Evolutionary conservation across 2,888 invertebrate genomes (phyloP), one percentile per base, ranked within the genome.

Genomic region (Drosophila borealis): DNA sequence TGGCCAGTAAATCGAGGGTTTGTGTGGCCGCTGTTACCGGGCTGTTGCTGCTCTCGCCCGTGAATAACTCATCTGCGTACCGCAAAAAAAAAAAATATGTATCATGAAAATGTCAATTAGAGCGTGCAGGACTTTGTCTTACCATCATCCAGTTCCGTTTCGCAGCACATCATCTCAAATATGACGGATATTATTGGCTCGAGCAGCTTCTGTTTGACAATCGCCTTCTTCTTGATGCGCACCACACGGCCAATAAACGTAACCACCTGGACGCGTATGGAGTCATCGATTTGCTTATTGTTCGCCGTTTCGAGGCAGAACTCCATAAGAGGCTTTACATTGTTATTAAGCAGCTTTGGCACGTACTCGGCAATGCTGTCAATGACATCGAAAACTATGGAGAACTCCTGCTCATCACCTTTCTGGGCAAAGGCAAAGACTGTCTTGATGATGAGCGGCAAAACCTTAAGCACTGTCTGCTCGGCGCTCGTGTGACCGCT

Each of bases 1-100:
- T 92, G 36, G 96, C 96, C 86, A 96, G 93, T 49, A 94, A 91
- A 91, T 96, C 96, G 69, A 97, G 93, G 5, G 96, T 95, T 93
- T 96, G 96, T 0, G 95, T 94, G 9, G 96, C 96, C 72, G 95
- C 94, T 9, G 95, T 94, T 71, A 95, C 93, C 1, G 95, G 94
- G 34, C 94, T 94, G 69, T 94, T 94, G 64, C 94, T 93, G 78
- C 95, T 95, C 74, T 95, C 95, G 2, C 94, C 94, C 13, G 93
- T 92, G 80, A 95, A 95, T 81, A 95, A 95, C 75, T 95, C 94
- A 75, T 95, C 95, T 50, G 94, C 94, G 57, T 93, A 93, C 56
- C 54, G 21, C 8, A 33, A n/a, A 8, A 41, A 8, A 41, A 8
- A 13, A 5, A 25, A 2, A 1, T 25, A 17, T 6, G 9, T 9